These are phyloP conservation scores for Isurus oxyrinchus DNA, from an alignment of 2,113 vertebrate species.

Conservation along the genomic window DNA sequence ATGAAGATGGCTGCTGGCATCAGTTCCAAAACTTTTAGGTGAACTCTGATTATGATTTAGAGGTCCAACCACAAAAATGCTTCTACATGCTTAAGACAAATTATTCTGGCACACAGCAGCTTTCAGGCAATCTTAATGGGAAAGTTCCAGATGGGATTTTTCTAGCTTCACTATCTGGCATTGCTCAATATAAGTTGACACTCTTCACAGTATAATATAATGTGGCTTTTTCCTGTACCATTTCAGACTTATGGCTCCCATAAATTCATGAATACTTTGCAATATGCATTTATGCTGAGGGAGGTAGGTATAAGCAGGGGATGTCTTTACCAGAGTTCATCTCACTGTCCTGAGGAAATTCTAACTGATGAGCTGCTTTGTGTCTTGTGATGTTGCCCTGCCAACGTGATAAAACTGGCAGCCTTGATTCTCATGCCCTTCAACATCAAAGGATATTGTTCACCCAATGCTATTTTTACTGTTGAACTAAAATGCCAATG, in stretches of 20 bases:
- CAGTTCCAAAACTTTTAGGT: neutral
- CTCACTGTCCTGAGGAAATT: neutral
- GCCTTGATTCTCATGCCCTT: neutral
- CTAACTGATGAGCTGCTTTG: neutral
- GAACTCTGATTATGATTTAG: neutral
- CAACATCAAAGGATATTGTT: neutral
- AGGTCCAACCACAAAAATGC: neutral
- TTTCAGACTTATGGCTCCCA: neutral
- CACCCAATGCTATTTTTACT: neutral
- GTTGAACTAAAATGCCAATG: neutral
- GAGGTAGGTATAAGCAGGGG: neutral
- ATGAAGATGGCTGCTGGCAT: neutral
- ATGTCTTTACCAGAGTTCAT: neutral
- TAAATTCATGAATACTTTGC: neutral
- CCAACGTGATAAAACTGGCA: neutral
- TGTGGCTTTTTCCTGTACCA: neutral
- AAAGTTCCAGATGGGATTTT: neutral
- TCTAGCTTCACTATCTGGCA: neutral
- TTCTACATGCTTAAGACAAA: neutral
- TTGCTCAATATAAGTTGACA: neutral
- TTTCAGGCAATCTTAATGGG: neutral
- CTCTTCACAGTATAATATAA: neutral
- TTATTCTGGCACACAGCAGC: neutral
- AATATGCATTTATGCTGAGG: neutral
- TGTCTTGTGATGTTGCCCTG: neutral